These are phyloP conservation scores for Cyprinodon brontotheroides DNA, from an alignment of 2,113 vertebrate genomes.

Conservation along the genomic window DNA sequence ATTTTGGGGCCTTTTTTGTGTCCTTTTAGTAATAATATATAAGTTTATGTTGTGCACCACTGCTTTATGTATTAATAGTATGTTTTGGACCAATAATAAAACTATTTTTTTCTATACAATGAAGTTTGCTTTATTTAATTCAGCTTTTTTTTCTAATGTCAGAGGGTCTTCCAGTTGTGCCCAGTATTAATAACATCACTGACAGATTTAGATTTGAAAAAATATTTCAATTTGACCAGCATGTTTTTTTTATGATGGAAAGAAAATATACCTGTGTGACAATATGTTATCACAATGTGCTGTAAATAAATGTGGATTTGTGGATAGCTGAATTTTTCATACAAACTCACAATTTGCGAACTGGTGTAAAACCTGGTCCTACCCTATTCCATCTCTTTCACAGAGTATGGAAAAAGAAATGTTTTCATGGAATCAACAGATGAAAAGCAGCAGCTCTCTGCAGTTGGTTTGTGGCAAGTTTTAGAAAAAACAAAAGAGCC, in stretches of 20 bases:
- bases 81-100: neutral
- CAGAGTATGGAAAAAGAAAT: neutral
- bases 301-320: no score
- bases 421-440: neutral
- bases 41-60: neutral
- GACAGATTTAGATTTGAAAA: neutral
- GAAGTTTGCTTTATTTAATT: neutral
- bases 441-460: neutral
- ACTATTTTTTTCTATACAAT: neutral
- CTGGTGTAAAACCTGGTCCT: no score
- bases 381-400: neutral
- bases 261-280: no score
- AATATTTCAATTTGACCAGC: no score
- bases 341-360: no score
- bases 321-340: no score
- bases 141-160: neutral
- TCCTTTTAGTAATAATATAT: slow-evolving; percentile 30
- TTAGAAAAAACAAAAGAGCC: no score
- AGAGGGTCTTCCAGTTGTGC: neutral
- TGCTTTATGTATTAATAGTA: neutral
- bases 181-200: neutral
- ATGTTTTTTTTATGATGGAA: no score
- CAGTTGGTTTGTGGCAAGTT: no score
- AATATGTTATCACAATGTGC: no score
- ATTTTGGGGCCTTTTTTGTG: neutral